phyloP scores from a whole-genome alignment of 2,113 vertebrate species.

The Sturnira hondurensis region DNA sequence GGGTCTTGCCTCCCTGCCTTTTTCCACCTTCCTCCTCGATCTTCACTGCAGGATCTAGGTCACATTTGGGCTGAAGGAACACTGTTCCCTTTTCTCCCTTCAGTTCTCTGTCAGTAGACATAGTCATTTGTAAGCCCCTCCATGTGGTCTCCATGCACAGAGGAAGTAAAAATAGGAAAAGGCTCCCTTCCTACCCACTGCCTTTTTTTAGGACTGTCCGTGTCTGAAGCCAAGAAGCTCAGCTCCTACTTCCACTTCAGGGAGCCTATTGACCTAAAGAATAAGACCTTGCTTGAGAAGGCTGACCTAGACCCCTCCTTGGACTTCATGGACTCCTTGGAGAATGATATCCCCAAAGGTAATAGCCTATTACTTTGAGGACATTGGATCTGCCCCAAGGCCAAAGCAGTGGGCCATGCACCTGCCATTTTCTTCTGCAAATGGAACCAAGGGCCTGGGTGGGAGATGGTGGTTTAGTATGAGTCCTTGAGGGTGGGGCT shows the following conservation, averaged over 20 bases:
- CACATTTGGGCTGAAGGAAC: neutral
- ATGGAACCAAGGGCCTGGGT: neutral
- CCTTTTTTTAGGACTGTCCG: conserved; percentile 85
- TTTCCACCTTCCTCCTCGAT: neutral
- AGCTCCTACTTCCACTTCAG: conserved; percentile 91
- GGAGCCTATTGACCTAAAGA: conserved; percentile 83
- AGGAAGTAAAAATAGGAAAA: neutral
- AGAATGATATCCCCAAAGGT: conserved; percentile 92
- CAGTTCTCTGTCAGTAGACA: neutral
- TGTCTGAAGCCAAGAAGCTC: conserved; percentile 86
- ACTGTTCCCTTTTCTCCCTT: neutral
- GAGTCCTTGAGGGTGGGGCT: neutral
- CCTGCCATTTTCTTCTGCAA: neutral
- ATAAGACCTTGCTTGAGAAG: conserved; percentile 87
- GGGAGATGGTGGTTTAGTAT: neutral
- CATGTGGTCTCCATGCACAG: neutral
- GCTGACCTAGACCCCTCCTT: conserved; percentile 88
- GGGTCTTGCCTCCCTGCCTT: neutral
- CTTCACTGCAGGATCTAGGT: neutral
- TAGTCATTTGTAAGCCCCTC: neutral
- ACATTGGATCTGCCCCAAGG: neutral
- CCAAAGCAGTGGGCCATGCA: neutral
- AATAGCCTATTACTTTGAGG: conserved; percentile 6
- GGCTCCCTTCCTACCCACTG: neutral
- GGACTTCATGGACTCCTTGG: conserved; percentile 92